Evolutionary conservation across 2,888 invertebrate species (phyloP).

Genomic region (Augochlorella aurata): DNA sequence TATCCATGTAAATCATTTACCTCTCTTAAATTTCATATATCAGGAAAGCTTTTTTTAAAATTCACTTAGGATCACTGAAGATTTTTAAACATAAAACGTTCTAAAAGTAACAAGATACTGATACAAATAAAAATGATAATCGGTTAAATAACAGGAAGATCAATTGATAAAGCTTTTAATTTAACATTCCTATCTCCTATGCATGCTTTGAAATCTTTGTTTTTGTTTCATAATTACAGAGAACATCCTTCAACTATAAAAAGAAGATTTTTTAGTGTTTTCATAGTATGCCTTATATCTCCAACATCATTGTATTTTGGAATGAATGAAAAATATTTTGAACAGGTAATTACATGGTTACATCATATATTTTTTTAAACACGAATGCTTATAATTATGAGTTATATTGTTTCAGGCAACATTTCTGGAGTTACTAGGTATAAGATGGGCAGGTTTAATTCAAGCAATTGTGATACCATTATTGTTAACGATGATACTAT

Average conservation of each 20-base stretch:
- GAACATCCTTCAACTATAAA: constrained; percentile 95
- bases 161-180: constrained; percentile 15
- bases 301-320: constrained; percentile 90
- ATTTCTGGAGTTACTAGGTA: constrained; percentile 88
- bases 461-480: constrained; percentile 89
- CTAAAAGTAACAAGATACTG: background rate
- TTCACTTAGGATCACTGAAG: background rate
- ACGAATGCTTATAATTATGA: constrained; percentile 1
- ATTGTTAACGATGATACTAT: constrained; percentile 90
- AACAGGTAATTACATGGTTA: constrained; percentile 82
- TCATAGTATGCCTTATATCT: constrained; percentile 90
- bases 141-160: background rate
- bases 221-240: constrained; percentile 83
- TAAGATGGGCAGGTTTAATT: constrained; percentile 88
- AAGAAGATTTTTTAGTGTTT: constrained; percentile 92
- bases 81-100: background rate
- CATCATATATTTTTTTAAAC: background rate
- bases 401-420: constrained; percentile 82
- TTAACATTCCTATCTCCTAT: background rate
- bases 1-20: background rate
- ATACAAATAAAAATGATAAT: background rate
- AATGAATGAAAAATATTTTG: constrained; percentile 85
- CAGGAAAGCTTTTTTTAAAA: background rate
- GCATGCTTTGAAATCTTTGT: background rate
- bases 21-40: background rate